phyloP scores from a whole-genome alignment of 2,888 invertebrate genomes.

The Eupeodes latifasciatus region DNA sequence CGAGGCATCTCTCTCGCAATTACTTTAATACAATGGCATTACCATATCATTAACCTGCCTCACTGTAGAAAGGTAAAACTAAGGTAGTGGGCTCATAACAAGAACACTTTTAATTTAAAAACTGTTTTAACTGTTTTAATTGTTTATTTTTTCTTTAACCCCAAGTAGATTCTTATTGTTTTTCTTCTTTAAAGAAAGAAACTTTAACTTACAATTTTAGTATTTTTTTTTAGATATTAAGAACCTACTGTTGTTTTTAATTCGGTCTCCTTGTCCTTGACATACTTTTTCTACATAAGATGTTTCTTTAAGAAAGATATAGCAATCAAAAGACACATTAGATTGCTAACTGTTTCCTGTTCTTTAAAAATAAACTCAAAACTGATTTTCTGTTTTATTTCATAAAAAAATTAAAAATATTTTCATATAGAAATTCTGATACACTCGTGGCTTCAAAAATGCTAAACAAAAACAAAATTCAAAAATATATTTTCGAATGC shows the following conservation, averaged over 20 bases:
- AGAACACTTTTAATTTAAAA: too few species aligned
- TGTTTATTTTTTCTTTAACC: too few species aligned
- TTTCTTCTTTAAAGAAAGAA: too few species aligned
- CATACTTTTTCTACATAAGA: background rate
- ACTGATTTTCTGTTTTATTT: slow-evolving; percentile 1
- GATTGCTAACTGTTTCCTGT: background rate
- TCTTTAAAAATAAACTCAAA: background rate
- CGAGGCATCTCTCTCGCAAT: too few species aligned
- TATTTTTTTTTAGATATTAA: too few species aligned
- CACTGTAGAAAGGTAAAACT: too few species aligned
- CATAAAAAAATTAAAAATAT: background rate
- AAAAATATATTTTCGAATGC: slow-evolving; percentile 16
- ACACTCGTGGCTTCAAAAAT: background rate
- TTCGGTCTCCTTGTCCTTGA: background rate
- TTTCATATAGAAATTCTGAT: background rate
- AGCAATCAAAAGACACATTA: background rate
- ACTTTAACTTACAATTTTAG: too few species aligned
- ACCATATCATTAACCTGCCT: too few species aligned
- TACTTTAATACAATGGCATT: too few species aligned
- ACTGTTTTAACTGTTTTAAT: too few species aligned
- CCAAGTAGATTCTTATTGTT: too few species aligned
- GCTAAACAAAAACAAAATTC: background rate
- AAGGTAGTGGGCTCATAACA: too few species aligned
- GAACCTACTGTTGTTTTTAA: background rate
- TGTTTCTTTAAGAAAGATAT: background rate